These are phyloP conservation scores for Tragelaphus scriptus DNA, from an alignment of 2,113 vertebrate genomes.

Conservation along the genomic window DNA sequence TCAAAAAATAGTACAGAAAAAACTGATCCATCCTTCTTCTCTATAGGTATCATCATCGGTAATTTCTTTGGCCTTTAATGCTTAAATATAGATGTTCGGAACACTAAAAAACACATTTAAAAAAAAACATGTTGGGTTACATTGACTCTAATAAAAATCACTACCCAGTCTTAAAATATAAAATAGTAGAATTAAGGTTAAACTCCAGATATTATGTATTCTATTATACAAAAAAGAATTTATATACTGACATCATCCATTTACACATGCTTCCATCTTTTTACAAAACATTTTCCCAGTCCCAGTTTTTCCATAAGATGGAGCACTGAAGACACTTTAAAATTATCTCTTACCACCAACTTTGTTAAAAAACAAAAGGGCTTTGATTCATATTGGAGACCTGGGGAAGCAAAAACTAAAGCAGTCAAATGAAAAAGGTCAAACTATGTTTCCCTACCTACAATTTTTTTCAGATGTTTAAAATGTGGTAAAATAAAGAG, in stretches of 20 bases:
- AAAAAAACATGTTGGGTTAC: not conserved
- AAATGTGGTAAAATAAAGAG: not conserved
- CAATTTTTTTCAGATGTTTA: not conserved
- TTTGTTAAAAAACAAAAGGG: not conserved
- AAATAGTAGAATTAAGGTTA: not conserved
- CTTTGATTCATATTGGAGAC: not conserved
- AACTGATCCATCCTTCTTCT: not conserved
- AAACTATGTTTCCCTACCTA: not conserved
- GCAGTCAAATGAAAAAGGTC: not conserved
- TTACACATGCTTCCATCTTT: not conserved
- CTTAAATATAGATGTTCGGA: not conserved
- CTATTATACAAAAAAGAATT: not conserved
- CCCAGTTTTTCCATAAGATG: not conserved
- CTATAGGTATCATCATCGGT: not conserved
- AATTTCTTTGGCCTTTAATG: not conserved
- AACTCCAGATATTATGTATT: not conserved
- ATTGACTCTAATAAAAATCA: conserved; percentile 15
- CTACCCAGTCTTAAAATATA: not conserved
- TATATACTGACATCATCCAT: not conserved
- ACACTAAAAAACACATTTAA: not conserved
- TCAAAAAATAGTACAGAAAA: conserved; percentile 14
- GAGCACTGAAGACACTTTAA: not conserved
- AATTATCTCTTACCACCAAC: not conserved
- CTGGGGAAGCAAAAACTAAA: not conserved
- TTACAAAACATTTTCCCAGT: not conserved